phyloP scores from a whole-genome alignment of 2,113 vertebrate species.

The Thamnophis sirtalis region DNA sequence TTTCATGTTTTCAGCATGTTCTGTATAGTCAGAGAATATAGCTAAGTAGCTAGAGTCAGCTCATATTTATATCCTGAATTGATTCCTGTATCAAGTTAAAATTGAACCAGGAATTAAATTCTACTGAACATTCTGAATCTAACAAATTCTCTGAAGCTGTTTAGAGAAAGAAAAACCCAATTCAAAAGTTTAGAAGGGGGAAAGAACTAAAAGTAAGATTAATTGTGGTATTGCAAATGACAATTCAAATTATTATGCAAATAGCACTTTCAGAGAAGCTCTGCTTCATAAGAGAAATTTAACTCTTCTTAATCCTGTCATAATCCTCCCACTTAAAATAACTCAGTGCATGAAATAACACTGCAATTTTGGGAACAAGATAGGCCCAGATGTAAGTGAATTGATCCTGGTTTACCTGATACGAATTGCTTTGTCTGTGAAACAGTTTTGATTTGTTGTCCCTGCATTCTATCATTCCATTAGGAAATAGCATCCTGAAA shows the following conservation, averaged over 20 bases:
- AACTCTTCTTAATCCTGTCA: not conserved
- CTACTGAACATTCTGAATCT: not conserved
- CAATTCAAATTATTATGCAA: not conserved
- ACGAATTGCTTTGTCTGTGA: not conserved
- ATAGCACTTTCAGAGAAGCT: not conserved
- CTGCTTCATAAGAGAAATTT: not conserved
- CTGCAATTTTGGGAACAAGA: not conserved
- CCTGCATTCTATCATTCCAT: not conserved
- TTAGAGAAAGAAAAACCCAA: not conserved
- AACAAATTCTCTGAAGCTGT: not conserved
- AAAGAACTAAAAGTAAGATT: not conserved
- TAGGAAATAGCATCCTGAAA: not conserved
- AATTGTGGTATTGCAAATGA: not conserved
- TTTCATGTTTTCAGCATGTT: conserved; percentile 42
- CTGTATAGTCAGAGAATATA: conserved; percentile 26
- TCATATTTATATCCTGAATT: not conserved
- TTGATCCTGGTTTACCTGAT: not conserved
- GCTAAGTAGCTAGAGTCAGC: conserved; percentile 19
- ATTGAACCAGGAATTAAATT: not conserved
- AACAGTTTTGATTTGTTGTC: not conserved
- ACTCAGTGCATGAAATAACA: not conserved
- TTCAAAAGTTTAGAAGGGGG: not conserved
- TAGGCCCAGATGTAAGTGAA: not conserved
- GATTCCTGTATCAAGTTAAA: not conserved
- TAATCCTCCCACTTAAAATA: not conserved